Conservation (phyloP, 2,113 vertebrate species). For the Ibidorhyncha struthersii region DNA sequence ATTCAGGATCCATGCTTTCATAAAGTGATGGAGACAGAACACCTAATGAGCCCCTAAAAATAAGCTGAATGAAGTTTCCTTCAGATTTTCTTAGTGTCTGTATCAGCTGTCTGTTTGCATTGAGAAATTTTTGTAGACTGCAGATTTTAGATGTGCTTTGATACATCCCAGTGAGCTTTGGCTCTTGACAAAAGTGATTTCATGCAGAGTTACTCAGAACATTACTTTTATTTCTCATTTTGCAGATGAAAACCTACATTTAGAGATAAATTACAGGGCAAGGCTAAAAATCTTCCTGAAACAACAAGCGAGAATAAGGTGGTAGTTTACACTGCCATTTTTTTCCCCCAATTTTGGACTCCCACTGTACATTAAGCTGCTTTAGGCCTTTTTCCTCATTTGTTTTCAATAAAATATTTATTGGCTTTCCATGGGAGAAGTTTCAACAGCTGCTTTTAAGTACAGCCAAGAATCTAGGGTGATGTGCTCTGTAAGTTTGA, state of each 20-base stretch:
- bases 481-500: not conserved
- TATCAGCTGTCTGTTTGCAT: not conserved
- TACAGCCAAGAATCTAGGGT: not conserved
- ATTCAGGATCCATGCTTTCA: not conserved
- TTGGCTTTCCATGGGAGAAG: not conserved
- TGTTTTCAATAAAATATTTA: constrained; percentile 30
- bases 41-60: not conserved
- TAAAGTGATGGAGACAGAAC: not conserved
- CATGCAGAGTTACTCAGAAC: not conserved
- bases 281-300: not conserved
- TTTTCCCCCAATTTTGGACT: not conserved
- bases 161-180: not conserved
- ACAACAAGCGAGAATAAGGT: not conserved
- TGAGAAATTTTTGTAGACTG: not conserved
- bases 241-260: not conserved
- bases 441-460: constrained; percentile 22
- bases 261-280: not conserved
- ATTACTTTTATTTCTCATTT: not conserved
- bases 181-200: not conserved
- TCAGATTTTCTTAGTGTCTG: not conserved
- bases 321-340: not conserved
- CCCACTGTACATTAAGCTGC: not conserved
- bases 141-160: not conserved
- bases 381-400: not conserved
- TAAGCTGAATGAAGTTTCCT: not conserved